Evolutionary conservation across 2,113 vertebrate genomes (phyloP).

Genomic region (Rhinichthys klamathensis): DNA sequence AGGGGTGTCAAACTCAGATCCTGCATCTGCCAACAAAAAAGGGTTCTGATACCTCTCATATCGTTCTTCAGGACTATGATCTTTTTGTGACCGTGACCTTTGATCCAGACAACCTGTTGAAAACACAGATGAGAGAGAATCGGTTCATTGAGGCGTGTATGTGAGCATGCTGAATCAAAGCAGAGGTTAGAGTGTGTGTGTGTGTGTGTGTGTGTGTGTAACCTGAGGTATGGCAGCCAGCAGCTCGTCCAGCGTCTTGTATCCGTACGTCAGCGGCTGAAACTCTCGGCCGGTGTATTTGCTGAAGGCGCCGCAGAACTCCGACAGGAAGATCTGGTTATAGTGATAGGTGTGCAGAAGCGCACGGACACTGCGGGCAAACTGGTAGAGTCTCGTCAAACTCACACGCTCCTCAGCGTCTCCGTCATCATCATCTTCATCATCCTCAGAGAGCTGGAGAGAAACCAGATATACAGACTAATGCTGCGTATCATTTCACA

Average conservation of each 20-base stretch:
- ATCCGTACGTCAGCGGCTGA: constrained; percentile 86
- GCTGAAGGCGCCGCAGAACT: constrained; percentile 87
- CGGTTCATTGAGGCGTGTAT: neutral
- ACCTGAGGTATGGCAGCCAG: constrained; percentile 91
- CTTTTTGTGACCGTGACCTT: constrained; percentile 97
- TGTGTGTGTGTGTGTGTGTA: no score
- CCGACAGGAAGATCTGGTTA: constrained; percentile 95
- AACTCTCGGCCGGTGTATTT: constrained; percentile 88
- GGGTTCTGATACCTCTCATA: constrained; percentile 88
- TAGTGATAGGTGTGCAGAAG: constrained; percentile 97
- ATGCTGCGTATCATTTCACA: no score
- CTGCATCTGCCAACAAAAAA: neutral
- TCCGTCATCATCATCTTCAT: constrained; percentile 20
- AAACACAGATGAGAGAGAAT: neutral
- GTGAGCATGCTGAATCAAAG: neutral
- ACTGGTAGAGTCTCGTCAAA: constrained; percentile 90
- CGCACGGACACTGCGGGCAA: constrained; percentile 88
- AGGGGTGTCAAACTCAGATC: neutral
- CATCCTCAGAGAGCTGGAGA: constrained; percentile 80
- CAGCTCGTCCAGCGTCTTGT: constrained; percentile 85
- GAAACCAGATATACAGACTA: neutral
- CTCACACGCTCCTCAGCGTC: constrained; percentile 80
- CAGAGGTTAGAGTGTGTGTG: no score
- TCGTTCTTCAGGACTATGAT: constrained; percentile 98
- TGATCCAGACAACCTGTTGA: constrained; percentile 95